Percentiles rank a stretch among this genome's conserved stretches.
Conservation (phyloP, 2,797 vertebrate species). For the Ciconia nigra region DNA sequence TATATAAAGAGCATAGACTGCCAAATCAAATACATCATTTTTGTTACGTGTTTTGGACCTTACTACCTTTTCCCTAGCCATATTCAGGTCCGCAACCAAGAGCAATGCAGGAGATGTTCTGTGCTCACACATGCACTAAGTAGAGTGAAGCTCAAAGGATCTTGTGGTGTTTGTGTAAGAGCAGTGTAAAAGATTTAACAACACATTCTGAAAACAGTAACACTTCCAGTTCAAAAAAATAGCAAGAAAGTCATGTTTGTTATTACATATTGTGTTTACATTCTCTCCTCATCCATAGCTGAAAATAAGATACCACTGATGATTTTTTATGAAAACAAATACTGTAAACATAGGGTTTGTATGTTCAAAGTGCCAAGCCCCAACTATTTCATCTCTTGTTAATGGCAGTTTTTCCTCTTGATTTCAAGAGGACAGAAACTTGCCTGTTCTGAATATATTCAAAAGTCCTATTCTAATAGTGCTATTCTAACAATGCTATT, state of each 20-base stretch:
- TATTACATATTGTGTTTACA: background rate
- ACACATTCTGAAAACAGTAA: background rate
- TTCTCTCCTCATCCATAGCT: background rate
- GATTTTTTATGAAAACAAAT: background rate
- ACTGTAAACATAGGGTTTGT: background rate
- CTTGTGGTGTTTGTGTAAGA: background rate
- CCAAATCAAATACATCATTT: background rate
- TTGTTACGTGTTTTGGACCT: background rate
- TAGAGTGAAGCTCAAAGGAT: background rate
- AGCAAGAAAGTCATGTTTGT: background rate
- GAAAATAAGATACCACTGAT: background rate
- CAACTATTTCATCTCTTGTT: background rate
- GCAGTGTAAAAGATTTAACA: background rate
- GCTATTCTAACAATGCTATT: background rate
- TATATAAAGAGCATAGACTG: background rate
- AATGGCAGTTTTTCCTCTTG: background rate
- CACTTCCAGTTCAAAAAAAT: background rate
- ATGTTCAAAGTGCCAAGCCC: background rate
- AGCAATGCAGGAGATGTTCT: background rate
- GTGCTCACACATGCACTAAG: rapidly evolving
- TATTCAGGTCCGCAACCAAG: background rate
- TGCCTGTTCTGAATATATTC: background rate
- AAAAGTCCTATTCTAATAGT: background rate
- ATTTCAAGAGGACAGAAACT: background rate
- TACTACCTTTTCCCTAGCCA: background rate